A percentile compares a stretch with the other conserved stretches of the same genome.
phyloP scores from a whole-genome alignment of 2,888 invertebrate species.

The Papilio gigon region DNA sequence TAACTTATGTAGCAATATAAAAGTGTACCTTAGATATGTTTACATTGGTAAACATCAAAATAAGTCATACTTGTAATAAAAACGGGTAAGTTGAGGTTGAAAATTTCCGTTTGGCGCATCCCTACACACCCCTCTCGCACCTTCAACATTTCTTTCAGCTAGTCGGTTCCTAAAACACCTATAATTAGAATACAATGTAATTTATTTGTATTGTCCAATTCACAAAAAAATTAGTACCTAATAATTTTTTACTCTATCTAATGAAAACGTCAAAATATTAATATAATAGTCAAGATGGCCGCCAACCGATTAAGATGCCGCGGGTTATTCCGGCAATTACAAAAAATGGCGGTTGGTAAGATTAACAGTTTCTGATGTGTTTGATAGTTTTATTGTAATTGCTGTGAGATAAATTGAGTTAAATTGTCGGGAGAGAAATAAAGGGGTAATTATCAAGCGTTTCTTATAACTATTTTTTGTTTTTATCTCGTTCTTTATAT shows the following conservation, averaged over 20 bases:
- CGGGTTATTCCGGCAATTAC: slow-evolving; percentile 14
- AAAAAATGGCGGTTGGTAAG: slow-evolving; percentile 27
- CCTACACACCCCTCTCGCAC: no score
- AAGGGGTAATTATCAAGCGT: slow-evolving; percentile 24
- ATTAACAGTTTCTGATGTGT: slow-evolving; percentile 32
- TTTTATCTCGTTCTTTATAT: not conserved
- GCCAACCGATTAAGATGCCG: not conserved
- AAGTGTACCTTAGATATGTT: no score
- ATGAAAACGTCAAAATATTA: slow-evolving; percentile 14
- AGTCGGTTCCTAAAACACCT: no score
- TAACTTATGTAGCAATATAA: no score
- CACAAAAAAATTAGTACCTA: not conserved
- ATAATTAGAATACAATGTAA: not conserved
- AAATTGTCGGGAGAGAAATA: slow-evolving; percentile 22
- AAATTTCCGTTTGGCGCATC: no score
- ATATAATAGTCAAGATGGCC: slow-evolving; percentile 18
- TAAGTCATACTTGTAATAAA: no score
- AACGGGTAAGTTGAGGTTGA: no score
- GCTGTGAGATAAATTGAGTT: slow-evolving; percentile 32
- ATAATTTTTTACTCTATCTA: not conserved
- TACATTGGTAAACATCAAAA: no score
- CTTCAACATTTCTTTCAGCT: no score
- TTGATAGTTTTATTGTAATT: slow-evolving; percentile 38
- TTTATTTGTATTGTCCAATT: not conserved
- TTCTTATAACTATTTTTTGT: slow-evolving; percentile 4